Conservation (phyloP, 2,113 vertebrate genomes). For the Rhea americana region DNA sequence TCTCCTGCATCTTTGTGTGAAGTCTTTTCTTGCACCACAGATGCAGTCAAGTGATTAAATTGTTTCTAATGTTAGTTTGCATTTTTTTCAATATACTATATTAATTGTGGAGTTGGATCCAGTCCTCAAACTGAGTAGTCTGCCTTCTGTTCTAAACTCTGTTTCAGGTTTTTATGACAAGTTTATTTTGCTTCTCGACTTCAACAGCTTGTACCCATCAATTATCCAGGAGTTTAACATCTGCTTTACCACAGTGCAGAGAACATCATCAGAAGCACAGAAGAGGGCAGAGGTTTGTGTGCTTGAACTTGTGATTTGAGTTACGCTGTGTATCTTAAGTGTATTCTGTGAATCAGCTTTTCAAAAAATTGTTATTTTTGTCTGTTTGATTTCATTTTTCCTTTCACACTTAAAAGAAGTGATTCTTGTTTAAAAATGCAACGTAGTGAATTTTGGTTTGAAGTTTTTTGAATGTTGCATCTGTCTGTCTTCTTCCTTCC, state of each 20-base stretch:
- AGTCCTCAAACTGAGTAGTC: constrained; percentile 8
- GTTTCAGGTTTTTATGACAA: constrained; percentile 96
- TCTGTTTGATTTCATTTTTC: background rate
- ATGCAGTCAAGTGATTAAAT: too few relatives aligned
- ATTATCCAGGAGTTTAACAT: constrained; percentile 99
- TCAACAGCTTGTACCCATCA: constrained; percentile 98
- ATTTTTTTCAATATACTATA: background rate
- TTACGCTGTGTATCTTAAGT: background rate
- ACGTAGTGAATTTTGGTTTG: background rate
- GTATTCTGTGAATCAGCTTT: background rate
- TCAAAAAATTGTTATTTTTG: background rate
- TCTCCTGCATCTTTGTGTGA: background rate
- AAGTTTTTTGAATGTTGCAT: background rate
- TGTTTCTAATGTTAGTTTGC: background rate
- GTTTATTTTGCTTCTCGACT: constrained; percentile 97
- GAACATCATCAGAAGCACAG: constrained; percentile 76
- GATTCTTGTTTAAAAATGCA: background rate
- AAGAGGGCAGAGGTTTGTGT: constrained; percentile 64
- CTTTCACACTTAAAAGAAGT: background rate
- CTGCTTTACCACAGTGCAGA: constrained; percentile 95
- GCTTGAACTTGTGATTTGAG: background rate
- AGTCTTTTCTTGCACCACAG: background rate
- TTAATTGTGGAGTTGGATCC: background rate
- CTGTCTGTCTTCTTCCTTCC: background rate
- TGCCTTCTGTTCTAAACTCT: constrained; percentile 55